These are phyloP conservation scores for Drosophila baimaii DNA, from an alignment of 1,140 invertebrate species.

Conservation along the genomic window DNA sequence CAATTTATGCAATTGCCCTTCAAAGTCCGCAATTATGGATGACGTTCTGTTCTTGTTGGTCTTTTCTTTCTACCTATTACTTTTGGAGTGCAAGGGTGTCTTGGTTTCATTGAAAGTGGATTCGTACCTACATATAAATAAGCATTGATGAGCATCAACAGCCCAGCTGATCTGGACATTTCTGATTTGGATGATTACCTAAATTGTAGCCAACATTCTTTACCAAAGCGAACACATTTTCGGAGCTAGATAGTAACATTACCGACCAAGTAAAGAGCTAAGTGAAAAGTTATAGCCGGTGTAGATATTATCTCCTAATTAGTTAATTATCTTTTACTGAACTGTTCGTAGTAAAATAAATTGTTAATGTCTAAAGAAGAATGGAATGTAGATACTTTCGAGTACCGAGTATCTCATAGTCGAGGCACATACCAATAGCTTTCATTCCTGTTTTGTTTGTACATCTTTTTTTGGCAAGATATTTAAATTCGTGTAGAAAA, in stretches of 20 bases:
- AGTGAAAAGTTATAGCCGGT: too few relatives aligned
- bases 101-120: background rate
- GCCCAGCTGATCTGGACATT: background rate
- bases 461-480: conserved; percentile 22
- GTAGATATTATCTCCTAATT: too few relatives aligned
- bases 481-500: conserved; percentile 66
- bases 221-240: too few relatives aligned
- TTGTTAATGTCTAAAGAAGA: too few relatives aligned
- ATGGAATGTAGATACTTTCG: too few relatives aligned
- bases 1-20: conserved; percentile 80
- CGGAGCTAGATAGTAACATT: too few relatives aligned
- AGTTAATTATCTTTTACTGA: too few relatives aligned
- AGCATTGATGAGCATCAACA: background rate
- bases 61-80: conserved; percentile 7
- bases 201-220: background rate
- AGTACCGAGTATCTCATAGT: background rate
- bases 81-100: background rate
- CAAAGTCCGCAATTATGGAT: conserved; percentile 75
- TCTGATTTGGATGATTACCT: background rate
- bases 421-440: background rate
- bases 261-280: too few relatives aligned
- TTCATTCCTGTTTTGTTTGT: background rate
- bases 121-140: background rate
- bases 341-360: too few relatives aligned
- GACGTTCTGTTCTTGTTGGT: conserved; percentile 72